These are phyloP conservation scores for Chironomus striatipennis DNA, from an alignment of 1,140 invertebrate genomes.

Conservation along the genomic window DNA sequence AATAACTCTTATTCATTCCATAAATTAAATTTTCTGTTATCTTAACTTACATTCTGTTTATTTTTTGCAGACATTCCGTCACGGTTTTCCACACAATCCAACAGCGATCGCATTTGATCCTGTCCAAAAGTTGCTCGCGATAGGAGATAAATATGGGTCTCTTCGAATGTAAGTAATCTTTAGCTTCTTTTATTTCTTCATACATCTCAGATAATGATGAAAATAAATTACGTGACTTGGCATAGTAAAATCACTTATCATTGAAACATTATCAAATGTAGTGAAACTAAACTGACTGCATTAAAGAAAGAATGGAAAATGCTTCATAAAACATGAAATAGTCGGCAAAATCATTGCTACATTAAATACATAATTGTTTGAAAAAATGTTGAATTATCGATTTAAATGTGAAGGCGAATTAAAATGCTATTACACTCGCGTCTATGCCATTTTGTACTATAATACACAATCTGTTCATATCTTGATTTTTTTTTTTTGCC, in stretches of 20 bases:
- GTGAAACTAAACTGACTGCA: not conserved
- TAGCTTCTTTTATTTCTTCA: constrained; percentile 49
- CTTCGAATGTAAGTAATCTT: constrained; percentile 79
- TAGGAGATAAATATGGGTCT: constrained; percentile 92
- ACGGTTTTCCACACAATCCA: constrained; percentile 97
- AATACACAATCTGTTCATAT: too few species aligned
- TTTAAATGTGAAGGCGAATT: not conserved
- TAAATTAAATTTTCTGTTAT: too few species aligned
- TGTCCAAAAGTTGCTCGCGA: constrained; percentile 90
- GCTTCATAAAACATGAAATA: constrained; percentile 1
- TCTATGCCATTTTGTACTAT: too few species aligned
- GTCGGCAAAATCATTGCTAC: not conserved
- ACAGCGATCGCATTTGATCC: constrained; percentile 96
- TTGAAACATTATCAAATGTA: not conserved
- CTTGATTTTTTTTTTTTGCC: too few species aligned
- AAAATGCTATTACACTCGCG: too few species aligned
- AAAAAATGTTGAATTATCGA: not conserved
- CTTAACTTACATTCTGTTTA: constrained; percentile 25
- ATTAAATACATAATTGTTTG: not conserved
- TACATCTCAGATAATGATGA: not conserved
- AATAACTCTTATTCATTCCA: too few species aligned
- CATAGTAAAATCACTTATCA: constrained; percentile 1
- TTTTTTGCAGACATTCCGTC: constrained; percentile 85
- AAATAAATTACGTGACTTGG: constrained; percentile 13
- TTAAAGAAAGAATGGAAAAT: too few species aligned